Percentiles rank a stretch among this genome's conserved stretches.
Conservation (phyloP, 1,140 invertebrate species). For the Drosophila ananassae region DNA sequence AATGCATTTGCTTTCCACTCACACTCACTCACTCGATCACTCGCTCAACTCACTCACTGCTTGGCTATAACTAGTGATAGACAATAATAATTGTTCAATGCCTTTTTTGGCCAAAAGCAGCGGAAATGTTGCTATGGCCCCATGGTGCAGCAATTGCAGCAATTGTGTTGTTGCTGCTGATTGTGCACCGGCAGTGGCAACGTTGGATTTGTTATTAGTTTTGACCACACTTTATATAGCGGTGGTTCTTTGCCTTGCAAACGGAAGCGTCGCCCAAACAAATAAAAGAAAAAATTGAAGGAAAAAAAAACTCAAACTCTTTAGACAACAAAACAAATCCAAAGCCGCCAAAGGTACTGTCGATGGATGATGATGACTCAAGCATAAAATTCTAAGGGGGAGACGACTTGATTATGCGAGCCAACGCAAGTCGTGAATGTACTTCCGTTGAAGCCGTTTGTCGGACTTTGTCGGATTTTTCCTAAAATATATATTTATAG, state of each 20-base stretch:
- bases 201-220: conserved; percentile 47
- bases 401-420: conserved; percentile 52
- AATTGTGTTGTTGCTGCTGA: conserved; percentile 17
- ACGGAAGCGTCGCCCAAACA: conserved; percentile 43
- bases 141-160: not conserved
- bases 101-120: conserved; percentile 67
- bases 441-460: conserved; percentile 55
- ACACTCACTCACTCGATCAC: conserved; percentile 11
- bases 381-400: conserved; percentile 66
- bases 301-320: conserved; percentile 16
- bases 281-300: conserved; percentile 27
- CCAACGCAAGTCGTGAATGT: conserved; percentile 53
- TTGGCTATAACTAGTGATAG: conserved; percentile 1
- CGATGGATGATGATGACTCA: conserved; percentile 56
- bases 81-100: conserved; percentile 64
- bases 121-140: conserved; percentile 48
- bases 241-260: conserved; percentile 17
- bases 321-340: conserved; percentile 28
- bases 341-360: conserved; percentile 38
- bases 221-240: conserved; percentile 30
- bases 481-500: conserved; percentile 4
- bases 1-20: conserved; percentile 53
- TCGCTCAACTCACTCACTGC: not conserved
- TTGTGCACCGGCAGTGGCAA: conserved; percentile 22
- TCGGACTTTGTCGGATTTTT: conserved; percentile 29